Base-by-base conservation (phyloP, 1,140 invertebrate genomes). In the Carposina sasakii region DNA sequence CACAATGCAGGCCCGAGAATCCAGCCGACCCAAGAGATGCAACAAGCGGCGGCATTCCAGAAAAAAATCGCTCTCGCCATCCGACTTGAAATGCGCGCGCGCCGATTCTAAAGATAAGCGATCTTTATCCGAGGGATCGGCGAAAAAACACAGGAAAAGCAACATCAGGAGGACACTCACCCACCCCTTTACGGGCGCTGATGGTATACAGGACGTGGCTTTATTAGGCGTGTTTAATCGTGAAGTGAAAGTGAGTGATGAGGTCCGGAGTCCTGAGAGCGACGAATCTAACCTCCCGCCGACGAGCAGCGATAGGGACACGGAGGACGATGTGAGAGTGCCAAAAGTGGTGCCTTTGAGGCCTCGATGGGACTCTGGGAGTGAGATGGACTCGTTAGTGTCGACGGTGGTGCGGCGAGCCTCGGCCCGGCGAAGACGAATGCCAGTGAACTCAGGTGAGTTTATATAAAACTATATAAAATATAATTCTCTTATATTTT, bases 31-130 rank as follows among this genome's bases (percentile, higher is more conserved):
- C 52, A 85, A 84, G 57, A 64, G 83, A 30, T 77, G 61, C 50
- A 84, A 78, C 52, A 86, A 86, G 63, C 67, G 85, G 46, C 67
- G 83, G 16, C 82, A 85, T 61, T 85, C 83, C 3, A 75, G 85
- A 64, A 86, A 86, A 62, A 86, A 86, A 57, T 86, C 85, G 5
- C 58, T 86, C 48, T 86, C 85, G 10, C 85, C 85, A 13, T 86
- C 85, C n/a, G 83, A 85, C 54, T 63, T 85, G 39, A 82, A 79
- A 72, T 79, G 78, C 31, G 49, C 60, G 6, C 68, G 72, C 13
- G 70, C 71, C 39, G 78, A 78, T 33, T 48, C 53, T 21, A 71
- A 76, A 60, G 69, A 72, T 47, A 81, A 83, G 51, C 60, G 82
- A 33, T 81, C 82, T 10, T 66, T 81, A n/a, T 84, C 85, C n/a